A percentile compares a stretch with the other conserved stretches of the same genome.
Conservation (phyloP, 2,113 vertebrate genomes). For the Hylia prasina region DNA sequence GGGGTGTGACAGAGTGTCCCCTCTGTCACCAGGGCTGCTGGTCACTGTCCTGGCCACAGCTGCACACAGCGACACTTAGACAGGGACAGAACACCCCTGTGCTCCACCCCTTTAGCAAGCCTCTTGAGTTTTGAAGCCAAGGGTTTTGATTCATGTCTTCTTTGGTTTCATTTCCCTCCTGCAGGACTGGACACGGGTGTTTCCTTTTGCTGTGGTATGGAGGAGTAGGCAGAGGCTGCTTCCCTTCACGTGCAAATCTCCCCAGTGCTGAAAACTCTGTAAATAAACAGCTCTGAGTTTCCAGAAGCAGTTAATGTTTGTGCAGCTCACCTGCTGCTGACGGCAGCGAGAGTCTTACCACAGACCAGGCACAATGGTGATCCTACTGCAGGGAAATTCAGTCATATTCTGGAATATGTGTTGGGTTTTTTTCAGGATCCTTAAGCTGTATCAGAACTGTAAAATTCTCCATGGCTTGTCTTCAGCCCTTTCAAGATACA, state of each 20-base stretch:
- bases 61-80: fast-evolving
- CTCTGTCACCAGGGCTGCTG: not conserved
- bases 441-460: not conserved
- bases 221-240: not conserved
- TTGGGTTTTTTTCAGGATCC: fast-evolving
- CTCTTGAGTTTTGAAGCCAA: not conserved
- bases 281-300: not conserved
- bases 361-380: not conserved
- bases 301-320: not conserved
- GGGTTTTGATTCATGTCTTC: not conserved
- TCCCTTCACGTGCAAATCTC: not conserved
- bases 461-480: not conserved
- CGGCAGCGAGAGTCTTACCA: not conserved
- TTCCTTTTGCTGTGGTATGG: not conserved
- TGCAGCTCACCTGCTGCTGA: not conserved
- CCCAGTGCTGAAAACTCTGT: not conserved
- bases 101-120: not conserved
- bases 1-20: not conserved
- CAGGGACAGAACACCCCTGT: not conserved
- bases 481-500: not conserved
- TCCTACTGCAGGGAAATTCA: not conserved
- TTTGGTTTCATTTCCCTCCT: not conserved
- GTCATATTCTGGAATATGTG: not conserved
- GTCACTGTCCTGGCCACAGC: not conserved
- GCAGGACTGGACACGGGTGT: not conserved